phyloP scores from a whole-genome alignment of 1,140 invertebrate genomes.

The Drosophila busckii region DNA sequence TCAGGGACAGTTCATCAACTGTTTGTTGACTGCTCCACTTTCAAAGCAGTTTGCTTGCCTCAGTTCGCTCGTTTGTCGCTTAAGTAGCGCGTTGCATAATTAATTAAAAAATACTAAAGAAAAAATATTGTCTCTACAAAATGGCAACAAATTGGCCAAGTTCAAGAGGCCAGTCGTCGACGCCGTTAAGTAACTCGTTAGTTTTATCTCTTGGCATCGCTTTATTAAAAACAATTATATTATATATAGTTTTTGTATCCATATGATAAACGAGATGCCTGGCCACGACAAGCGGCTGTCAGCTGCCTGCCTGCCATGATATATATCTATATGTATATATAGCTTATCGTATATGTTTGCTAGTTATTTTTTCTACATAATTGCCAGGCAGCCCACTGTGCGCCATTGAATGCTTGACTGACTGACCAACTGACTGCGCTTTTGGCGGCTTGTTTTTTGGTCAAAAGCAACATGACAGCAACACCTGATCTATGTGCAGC shows the following conservation, averaged over 20 bases:
- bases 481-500: slow-evolving; percentile 42
- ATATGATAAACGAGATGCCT: slow-evolving; percentile 67
- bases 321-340: slow-evolving; percentile 24
- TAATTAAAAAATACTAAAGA: slow-evolving; percentile 49
- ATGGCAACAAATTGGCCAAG: slow-evolving; percentile 68
- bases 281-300: slow-evolving; percentile 47
- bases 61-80: slow-evolving; percentile 2
- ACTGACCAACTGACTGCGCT: slow-evolving; percentile 31
- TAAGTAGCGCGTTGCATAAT: slow-evolving; percentile 49
- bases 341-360: slow-evolving; percentile 39
- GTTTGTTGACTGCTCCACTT: slow-evolving; percentile 37
- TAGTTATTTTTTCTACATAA: slow-evolving; percentile 18
- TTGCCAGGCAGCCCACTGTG: slow-evolving; percentile 37
- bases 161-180: not conserved
- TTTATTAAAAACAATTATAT: slow-evolving; percentile 70
- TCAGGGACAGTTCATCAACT: slow-evolving; percentile 43
- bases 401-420: slow-evolving; percentile 35
- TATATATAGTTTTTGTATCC: too few species aligned
- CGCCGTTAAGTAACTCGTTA: slow-evolving; percentile 68
- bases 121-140: slow-evolving; percentile 51
- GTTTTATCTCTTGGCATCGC: slow-evolving; percentile 63
- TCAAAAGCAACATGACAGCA: slow-evolving; percentile 36
- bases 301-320: slow-evolving; percentile 35
- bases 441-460: slow-evolving; percentile 51
- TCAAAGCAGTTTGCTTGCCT: slow-evolving; percentile 5